Percentiles rank a stretch among this genome's conserved stretches.
These are phyloP conservation scores for Macrocentrus cingulum DNA, from an alignment of 1,140 invertebrate genomes.

Conservation along the genomic window DNA sequence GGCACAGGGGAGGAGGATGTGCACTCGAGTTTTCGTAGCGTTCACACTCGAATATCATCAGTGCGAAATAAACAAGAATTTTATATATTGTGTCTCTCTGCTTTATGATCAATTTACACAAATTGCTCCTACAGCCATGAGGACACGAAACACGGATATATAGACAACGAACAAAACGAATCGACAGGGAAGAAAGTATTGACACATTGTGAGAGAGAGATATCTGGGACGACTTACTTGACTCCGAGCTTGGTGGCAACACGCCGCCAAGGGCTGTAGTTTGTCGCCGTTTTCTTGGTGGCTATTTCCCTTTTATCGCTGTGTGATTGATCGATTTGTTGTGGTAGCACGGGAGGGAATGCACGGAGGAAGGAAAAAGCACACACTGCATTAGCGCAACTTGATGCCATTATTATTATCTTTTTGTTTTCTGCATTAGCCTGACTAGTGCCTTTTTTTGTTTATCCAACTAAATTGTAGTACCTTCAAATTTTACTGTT, in stretches of 20 bases:
- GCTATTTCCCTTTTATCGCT: conserved; percentile 56
- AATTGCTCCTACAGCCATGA: conserved; percentile 24
- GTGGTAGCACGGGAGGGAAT: conserved; percentile 53
- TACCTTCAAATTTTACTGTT: conserved; percentile 3
- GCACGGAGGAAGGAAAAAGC: conserved; percentile 58
- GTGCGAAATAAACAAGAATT: conserved; percentile 2
- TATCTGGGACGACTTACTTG: conserved; percentile 74
- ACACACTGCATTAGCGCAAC: conserved; percentile 58
- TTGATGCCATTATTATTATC: conserved; percentile 31
- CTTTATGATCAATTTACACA: conserved; percentile 30
- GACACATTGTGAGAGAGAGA: conserved; percentile 36
- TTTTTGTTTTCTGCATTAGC: conserved; percentile 10
- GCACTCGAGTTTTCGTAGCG: conserved; percentile 3
- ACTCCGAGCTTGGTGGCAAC: conserved; percentile 90
- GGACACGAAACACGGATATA: conserved; percentile 33
- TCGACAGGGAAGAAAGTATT: conserved; percentile 40
- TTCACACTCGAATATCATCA: conserved; percentile 1
- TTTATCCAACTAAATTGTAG: not conserved
- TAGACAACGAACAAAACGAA: conserved; percentile 31
- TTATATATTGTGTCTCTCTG: conserved; percentile 17
- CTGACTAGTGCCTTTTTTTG: conserved; percentile 12
- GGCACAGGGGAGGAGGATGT: not conserved
- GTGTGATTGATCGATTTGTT: conserved; percentile 48
- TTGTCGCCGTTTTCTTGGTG: conserved; percentile 57
- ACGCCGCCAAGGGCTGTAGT: conserved; percentile 87